Conservation (phyloP, 23 tunicate genomes). For the Oikopleura dioica region DNA sequence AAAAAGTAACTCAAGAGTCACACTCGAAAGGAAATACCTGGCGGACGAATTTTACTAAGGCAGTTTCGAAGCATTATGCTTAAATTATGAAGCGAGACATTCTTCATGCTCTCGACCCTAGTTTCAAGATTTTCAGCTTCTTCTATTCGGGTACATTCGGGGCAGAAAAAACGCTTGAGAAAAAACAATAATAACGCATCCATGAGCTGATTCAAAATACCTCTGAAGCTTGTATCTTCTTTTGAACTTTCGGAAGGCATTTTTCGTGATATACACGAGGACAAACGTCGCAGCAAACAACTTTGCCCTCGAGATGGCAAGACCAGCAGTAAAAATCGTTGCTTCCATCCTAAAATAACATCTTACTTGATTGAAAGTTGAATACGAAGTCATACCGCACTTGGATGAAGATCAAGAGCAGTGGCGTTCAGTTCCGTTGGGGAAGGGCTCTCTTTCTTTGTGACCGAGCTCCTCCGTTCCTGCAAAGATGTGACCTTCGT, state of each 20-base stretch:
- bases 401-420: conserved; percentile 10
- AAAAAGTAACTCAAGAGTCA: neutral
- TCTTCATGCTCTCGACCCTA: neutral
- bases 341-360: conserved; percentile 31
- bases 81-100: neutral
- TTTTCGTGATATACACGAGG: conserved; percentile 79
- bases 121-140: conserved; percentile 29
- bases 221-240: too few species aligned
- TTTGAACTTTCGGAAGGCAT: conserved; percentile 31
- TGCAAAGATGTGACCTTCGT: neutral
- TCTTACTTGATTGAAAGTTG: neutral
- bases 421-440: neutral
- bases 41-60: neutral
- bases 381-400: neutral
- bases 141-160: conserved; percentile 59
- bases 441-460: neutral
- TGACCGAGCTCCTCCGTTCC: neutral
- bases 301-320: conserved; percentile 94
- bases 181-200: neutral
- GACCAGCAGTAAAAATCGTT: conserved; percentile 95
- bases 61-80: neutral
- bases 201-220: too few species aligned
- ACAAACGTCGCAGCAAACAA: conserved; percentile 81
- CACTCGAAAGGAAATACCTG: neutral
- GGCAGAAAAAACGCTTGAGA: conserved; percentile 39